Evolutionary conservation across 1,140 invertebrate genomes (phyloP).

Genomic region (Elymnias hypermnestra): DNA sequence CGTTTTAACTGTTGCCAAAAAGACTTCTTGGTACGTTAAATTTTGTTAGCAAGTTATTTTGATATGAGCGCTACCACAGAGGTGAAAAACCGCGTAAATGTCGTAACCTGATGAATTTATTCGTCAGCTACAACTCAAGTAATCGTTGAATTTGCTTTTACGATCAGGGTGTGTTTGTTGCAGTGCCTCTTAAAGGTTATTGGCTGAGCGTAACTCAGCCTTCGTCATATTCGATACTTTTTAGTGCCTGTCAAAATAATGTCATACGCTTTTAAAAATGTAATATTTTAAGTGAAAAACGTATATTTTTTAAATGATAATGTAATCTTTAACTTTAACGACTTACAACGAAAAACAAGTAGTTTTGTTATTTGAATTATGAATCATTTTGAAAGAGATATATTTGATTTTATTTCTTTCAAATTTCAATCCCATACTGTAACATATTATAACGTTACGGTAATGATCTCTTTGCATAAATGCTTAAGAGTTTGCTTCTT

Average conservation of each 20-base stretch:
- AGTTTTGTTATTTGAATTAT: too few species aligned
- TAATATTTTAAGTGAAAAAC: background rate
- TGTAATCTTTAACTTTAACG: too few species aligned
- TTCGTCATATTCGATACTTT: slow-evolving; percentile 18
- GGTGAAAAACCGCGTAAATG: slow-evolving; percentile 25
- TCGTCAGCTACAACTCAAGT: slow-evolving; percentile 22
- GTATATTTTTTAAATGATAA: background rate
- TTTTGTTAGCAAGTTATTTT: slow-evolving; percentile 6
- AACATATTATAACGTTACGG: too few species aligned
- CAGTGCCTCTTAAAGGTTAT: slow-evolving; percentile 21
- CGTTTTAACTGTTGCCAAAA: background rate
- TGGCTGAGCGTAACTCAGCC: slow-evolving; percentile 22
- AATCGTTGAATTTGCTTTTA: slow-evolving; percentile 32
- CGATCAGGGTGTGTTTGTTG: slow-evolving; percentile 26
- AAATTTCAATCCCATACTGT: too few species aligned
- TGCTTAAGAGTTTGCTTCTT: too few species aligned
- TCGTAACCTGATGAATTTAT: slow-evolving; percentile 29
- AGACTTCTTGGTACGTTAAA: background rate
- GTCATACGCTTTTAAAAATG: slow-evolving; percentile 9
- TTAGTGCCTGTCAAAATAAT: slow-evolving; percentile 16
- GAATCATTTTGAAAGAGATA: too few species aligned
- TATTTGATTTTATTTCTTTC: too few species aligned
- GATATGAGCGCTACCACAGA: slow-evolving; percentile 11
- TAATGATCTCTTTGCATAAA: too few species aligned
- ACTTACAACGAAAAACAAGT: too few species aligned